Evolutionary conservation across 1,140 invertebrate genomes (phyloP), one percentile per base, ranked within the genome.

Genomic region (Solenopsis fugax): DNA sequence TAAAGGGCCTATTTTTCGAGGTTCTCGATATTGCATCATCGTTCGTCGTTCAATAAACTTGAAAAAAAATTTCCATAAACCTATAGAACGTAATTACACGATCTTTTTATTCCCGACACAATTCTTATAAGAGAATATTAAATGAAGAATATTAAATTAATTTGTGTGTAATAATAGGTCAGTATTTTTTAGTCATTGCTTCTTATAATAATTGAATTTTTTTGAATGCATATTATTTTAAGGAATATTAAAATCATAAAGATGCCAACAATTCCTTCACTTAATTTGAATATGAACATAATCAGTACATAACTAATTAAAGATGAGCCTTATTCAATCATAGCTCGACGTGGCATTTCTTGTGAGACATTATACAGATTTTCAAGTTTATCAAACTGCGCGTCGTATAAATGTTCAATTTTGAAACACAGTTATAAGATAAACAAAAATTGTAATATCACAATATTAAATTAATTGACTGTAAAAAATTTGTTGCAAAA

Each of bases 51-150:
- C 77, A 69, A 73, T 65, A 73, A 80, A 77, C 62, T 81, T 56
- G 34, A 67, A 80, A 56, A 80, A 56, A 89, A 89, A 89, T 89
- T 81, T 87, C 85, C 86, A 87, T 89, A 90, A 89, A 82, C 80
- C 50, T 62, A 18, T 12, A 9, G 13, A 50, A 45, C 29, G 9
- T 73, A 60, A 54, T 75, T 75, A 84, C 24, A 60, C 5, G 24
- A 48, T 48, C n/a, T 60, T 58, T 73, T 60, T 41, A 29, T 45
- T 71, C 16, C 21, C 12, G 6, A 37, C 52, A 13, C 21, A 52
- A 21, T 54, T 54, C 13, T 54, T 65, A 37, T 6, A 4, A 34
- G 29, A 81, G 48, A 54, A 54, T 54, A 69, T 69, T 54, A 54
- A 52, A 80, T 4, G 50, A 54, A 77, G 48, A 67, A 52, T 50